phyloP scores from a whole-genome alignment of 2,888 invertebrate species.

The Chrysolina americana region DNA sequence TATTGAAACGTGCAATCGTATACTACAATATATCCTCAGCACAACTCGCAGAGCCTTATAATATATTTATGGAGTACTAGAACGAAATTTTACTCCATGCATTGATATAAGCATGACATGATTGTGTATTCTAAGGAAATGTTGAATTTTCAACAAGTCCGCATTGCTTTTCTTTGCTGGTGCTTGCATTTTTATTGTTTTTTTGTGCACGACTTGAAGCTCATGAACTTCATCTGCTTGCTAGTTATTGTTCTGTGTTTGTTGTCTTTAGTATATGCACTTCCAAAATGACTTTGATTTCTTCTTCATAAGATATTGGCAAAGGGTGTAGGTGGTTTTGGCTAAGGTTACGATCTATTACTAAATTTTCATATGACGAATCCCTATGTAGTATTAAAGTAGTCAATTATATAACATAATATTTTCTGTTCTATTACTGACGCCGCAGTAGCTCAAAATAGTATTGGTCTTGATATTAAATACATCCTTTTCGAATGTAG shows the following conservation, averaged over 20 bases:
- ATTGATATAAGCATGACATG: slow-evolving; percentile 22
- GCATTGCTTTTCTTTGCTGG: slow-evolving; percentile 35
- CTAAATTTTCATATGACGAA: neutral
- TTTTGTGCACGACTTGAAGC: slow-evolving; percentile 44
- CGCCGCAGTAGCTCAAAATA: too few relatives aligned
- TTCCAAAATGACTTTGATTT: slow-evolving; percentile 51
- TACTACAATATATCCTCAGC: too few relatives aligned
- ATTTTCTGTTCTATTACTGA: too few relatives aligned
- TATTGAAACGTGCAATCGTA: too few relatives aligned
- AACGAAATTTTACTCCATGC: slow-evolving; percentile 12
- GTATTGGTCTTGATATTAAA: too few relatives aligned
- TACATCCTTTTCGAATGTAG: too few relatives aligned
- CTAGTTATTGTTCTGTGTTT: slow-evolving; percentile 43
- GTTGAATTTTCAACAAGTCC: slow-evolving; percentile 40
- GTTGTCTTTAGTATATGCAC: slow-evolving; percentile 42
- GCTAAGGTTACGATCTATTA: neutral
- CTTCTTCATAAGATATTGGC: slow-evolving; percentile 34
- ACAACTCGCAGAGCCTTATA: neutral
- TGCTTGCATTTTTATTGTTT: slow-evolving; percentile 41
- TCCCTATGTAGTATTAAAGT: neutral
- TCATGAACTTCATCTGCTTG: slow-evolving; percentile 45
- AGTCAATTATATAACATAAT: neutral
- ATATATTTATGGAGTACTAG: neutral
- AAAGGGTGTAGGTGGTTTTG: slow-evolving; percentile 19
- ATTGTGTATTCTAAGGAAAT: slow-evolving; percentile 32